Percentiles rank a stretch among this genome's conserved stretches.
These are phyloP conservation scores for Pseudomyrmex concolor DNA, from an alignment of 1,140 invertebrate species.

Conservation along the genomic window DNA sequence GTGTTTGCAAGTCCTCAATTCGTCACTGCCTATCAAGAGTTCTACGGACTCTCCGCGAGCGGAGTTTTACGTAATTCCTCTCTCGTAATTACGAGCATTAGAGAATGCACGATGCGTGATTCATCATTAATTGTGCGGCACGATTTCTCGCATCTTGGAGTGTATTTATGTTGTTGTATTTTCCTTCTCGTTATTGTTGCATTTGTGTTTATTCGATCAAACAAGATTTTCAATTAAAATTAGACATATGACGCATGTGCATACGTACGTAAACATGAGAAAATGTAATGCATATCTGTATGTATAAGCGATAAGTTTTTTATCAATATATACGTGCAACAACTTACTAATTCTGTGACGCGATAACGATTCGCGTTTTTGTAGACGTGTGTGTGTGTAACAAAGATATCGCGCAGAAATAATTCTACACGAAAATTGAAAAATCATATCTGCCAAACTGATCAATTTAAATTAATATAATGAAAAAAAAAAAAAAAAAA, in stretches of 20 bases:
- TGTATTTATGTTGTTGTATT: too few relatives aligned
- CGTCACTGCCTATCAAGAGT: neutral
- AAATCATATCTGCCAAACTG: neutral
- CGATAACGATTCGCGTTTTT: neutral
- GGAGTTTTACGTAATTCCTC: slow-evolving; percentile 62
- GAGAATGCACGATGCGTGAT: slow-evolving; percentile 58
- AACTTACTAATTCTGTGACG: neutral
- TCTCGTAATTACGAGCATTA: slow-evolving; percentile 57
- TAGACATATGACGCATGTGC: too few relatives aligned
- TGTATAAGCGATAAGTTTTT: slow-evolving; percentile 3
- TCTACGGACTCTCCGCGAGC: slow-evolving; percentile 41
- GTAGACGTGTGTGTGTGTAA: neutral
- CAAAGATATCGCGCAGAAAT: neutral
- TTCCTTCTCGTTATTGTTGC: neutral
- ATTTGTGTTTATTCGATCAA: neutral
- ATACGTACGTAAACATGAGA: neutral
- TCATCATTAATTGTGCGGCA: slow-evolving; percentile 65
- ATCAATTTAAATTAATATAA: too few relatives aligned
- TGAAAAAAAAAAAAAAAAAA: too few relatives aligned
- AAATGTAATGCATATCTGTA: neutral
- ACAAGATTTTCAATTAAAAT: too few relatives aligned
- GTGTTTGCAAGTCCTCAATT: neutral
- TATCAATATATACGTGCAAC: neutral
- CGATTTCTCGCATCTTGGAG: slow-evolving; percentile 62
- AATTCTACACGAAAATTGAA: neutral